A percentile compares a stretch with the other conserved stretches of the same genome.
Conservation (phyloP, 2,797 vertebrate genomes). For the Ctenopoma multispine region DNA sequence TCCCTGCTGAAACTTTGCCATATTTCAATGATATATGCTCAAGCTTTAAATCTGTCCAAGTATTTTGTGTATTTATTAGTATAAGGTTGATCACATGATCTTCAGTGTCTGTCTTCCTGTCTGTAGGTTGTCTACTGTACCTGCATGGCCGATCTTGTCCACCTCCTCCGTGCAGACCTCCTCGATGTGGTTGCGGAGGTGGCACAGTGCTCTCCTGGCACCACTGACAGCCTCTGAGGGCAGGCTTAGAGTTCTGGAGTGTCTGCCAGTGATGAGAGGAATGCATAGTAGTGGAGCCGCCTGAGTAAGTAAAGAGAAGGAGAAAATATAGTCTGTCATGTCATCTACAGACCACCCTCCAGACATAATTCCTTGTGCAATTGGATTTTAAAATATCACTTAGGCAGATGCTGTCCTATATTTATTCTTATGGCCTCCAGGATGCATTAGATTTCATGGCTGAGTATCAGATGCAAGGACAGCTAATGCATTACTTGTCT, state of each 20-base stretch:
- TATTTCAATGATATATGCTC: too few species aligned
- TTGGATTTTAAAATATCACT: conserved; percentile 53
- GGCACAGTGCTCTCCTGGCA: conserved; percentile 63
- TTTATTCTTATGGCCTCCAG: too few species aligned
- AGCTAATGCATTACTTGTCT: neutral
- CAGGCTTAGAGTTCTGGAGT: conserved; percentile 38
- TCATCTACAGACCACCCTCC: conserved; percentile 1
- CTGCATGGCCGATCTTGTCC: conserved; percentile 70
- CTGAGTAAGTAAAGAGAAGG: conserved; percentile 45
- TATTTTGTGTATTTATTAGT: too few species aligned
- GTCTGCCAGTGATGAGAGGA: conserved; percentile 42
- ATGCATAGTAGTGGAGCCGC: conserved; percentile 65
- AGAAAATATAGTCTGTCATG: conserved; percentile 22
- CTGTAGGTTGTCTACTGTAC: conserved; percentile 22
- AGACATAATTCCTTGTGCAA: conserved; percentile 7
- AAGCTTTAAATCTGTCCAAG: too few species aligned
- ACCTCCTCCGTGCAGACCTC: conserved; percentile 78
- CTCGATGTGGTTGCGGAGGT: conserved; percentile 73
- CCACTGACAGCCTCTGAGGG: conserved; percentile 69
- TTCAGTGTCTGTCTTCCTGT: neutral
- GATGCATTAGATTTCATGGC: conserved; percentile 28
- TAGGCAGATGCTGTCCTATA: neutral
- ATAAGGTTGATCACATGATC: neutral
- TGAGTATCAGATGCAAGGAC: neutral
- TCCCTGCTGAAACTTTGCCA: neutral